Base-by-base conservation (phyloP, 2,888 invertebrate species). In the Drosophila emarginata region DNA sequence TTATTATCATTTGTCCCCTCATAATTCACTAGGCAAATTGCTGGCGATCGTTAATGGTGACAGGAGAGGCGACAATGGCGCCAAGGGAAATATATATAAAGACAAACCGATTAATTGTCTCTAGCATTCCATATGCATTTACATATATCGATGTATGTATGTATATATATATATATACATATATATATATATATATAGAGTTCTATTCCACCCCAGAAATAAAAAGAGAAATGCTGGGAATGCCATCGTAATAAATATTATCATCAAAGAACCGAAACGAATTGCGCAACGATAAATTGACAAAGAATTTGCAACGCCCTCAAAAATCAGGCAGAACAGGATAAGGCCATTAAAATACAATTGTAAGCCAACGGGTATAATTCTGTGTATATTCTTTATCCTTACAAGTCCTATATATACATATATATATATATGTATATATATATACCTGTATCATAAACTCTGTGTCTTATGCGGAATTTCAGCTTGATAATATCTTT, bases 251-350 rank as follows among this genome's bases (percentile, higher is more conserved):
- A 69, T 80, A 70, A 81, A 77, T 74, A 68, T 50, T 78, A 62
- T 32, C 32, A 72, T 18, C 39, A 69, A 68, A 68, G 64, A 71
- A 68, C 84, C 81, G 72, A 78, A 84, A 71, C 87, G 79, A 81
- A 87, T 84, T 84, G 81, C 72, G 82, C 68, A 64, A 87, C 78
- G 66, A 84, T 81, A 65, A 81, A 81, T 74, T 78, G 72, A 74
- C 74, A 67, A 84, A 74, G 80, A 80, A 81, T 81, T 81, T 52
- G 80, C 62, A 68, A 81, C 79, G 87, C 87, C 81, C 87, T 66
- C 74, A 52, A 67, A 45, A 67, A 59, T 45, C 66, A 65, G 71
- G 65, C 72, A 50, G 65, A 57, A 72, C 72, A 37, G 54, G 15
- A 52, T 32, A 53, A 45, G 26, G 5, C 36, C 59, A 18, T 21